phyloP scores from a whole-genome alignment of 2,797 vertebrate genomes.

The Sebastes steindachneri region DNA sequence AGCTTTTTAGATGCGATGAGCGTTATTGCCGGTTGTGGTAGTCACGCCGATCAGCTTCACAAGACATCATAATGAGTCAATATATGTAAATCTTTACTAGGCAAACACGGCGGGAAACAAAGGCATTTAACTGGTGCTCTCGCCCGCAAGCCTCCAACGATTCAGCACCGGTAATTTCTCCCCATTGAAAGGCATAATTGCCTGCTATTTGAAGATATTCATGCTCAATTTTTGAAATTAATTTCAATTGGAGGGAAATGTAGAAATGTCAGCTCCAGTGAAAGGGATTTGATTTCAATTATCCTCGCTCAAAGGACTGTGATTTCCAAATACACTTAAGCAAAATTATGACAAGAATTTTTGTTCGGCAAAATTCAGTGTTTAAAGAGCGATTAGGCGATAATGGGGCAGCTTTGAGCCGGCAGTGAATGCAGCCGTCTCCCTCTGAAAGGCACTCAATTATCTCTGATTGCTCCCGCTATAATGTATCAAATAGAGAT shows the following conservation, averaged over 20 bases:
- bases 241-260: conserved; percentile 99
- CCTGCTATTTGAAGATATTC: conserved; percentile 99
- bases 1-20: conserved; percentile 79
- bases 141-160: conserved; percentile 98
- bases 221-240: conserved; percentile 99
- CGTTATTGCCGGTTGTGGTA: conserved; percentile 79
- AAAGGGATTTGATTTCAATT: conserved; percentile 99
- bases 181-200: conserved; percentile 99
- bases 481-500: conserved; percentile 99
- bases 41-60: conserved; percentile 97
- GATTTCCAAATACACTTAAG: conserved; percentile 99
- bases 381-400: conserved; percentile 99
- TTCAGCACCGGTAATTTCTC: conserved; percentile 99
- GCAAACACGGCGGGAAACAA: conserved; percentile 99
- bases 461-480: conserved; percentile 99
- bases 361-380: conserved; percentile 99
- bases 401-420: conserved; percentile 99
- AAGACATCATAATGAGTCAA: conserved; percentile 99
- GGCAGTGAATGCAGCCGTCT: conserved; percentile 99
- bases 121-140: conserved; percentile 99
- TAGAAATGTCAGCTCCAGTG: conserved; percentile 99
- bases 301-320: conserved; percentile 99
- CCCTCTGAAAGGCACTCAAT: conserved; percentile 99
- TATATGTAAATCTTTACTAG: conserved; percentile 99
- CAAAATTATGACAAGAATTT: conserved; percentile 99